These are phyloP conservation scores for Plectropomus leopardus DNA, from an alignment of 2,113 vertebrate species.

Conservation along the genomic window DNA sequence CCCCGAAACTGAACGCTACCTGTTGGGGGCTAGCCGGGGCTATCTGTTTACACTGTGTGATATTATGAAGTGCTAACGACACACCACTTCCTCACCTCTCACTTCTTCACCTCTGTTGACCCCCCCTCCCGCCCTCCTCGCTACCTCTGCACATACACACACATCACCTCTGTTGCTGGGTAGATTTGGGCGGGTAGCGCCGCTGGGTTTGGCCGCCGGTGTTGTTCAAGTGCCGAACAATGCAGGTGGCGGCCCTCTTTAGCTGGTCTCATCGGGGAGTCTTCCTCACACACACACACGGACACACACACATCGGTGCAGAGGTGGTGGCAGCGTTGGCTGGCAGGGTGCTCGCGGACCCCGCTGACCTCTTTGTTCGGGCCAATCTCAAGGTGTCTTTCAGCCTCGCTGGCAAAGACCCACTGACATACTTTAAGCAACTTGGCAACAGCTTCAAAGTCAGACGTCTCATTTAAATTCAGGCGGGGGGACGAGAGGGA, in stretches of 20 bases:
- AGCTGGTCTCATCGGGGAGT: conserved; percentile 23
- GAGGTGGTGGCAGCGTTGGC: conserved; percentile 52
- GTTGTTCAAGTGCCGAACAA: conserved; percentile 49
- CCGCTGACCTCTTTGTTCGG: conserved; percentile 69
- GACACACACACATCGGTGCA: conserved; percentile 5
- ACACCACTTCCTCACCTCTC: conserved; percentile 66
- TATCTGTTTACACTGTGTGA: conserved; percentile 59
- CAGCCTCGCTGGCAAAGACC: conserved; percentile 75
- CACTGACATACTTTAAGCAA: conserved; percentile 81
- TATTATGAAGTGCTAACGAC: conserved; percentile 60
- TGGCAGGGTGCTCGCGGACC: conserved; percentile 58
- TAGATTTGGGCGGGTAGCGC: conserved; percentile 61
- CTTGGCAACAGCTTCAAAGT: conserved; percentile 84
- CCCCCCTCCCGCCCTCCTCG: conserved; percentile 3
- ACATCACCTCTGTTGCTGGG: conserved; percentile 71
- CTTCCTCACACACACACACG: neutral
- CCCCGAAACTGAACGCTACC: conserved; percentile 53
- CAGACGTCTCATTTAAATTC: conserved; percentile 85
- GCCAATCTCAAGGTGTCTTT: conserved; percentile 76
- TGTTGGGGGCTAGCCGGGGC: conserved; percentile 43
- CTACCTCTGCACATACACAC: conserved; percentile 16
- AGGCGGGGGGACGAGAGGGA: conserved; percentile 65
- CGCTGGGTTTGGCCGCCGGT: conserved; percentile 46
- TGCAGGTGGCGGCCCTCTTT: conserved; percentile 68
- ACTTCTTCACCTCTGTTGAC: conserved; percentile 57